Evolutionary conservation across 23 tunicate species (phyloP).

Genomic region (Styela plicata): DNA sequence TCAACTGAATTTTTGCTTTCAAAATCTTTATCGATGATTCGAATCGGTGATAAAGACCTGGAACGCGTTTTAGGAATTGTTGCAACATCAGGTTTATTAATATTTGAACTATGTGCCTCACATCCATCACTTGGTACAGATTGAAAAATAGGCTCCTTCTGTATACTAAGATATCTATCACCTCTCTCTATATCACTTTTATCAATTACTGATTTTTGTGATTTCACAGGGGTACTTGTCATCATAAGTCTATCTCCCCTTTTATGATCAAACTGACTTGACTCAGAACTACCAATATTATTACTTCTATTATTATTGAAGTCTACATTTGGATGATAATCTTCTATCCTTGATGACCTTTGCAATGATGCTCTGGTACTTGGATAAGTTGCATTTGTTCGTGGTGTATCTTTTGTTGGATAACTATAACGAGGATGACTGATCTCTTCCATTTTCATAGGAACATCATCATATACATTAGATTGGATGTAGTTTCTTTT

Average conservation of each 20-base stretch:
- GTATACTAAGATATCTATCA: not conserved
- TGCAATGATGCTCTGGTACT: not conserved
- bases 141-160: not conserved
- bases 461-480: not conserved
- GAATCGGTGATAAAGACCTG: not conserved
- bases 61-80: not conserved
- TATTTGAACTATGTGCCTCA: not conserved
- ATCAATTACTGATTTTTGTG: not conserved
- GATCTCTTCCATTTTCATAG: not conserved
- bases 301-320: not conserved
- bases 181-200: not conserved
- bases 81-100: not conserved
- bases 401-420: not conserved
- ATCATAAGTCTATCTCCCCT: not conserved
- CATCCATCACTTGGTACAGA: not conserved
- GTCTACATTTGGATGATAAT: not conserved
- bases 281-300: not conserved
- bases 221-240: slow-evolving; percentile 15
- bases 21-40: not conserved
- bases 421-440: not conserved
- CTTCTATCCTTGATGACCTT: not conserved
- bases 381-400: too few relatives aligned
- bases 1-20: not conserved
- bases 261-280: not conserved
- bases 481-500: not conserved